Evolutionary conservation across 2,888 invertebrate species (phyloP).

Genomic region (Eristalis pertinax): DNA sequence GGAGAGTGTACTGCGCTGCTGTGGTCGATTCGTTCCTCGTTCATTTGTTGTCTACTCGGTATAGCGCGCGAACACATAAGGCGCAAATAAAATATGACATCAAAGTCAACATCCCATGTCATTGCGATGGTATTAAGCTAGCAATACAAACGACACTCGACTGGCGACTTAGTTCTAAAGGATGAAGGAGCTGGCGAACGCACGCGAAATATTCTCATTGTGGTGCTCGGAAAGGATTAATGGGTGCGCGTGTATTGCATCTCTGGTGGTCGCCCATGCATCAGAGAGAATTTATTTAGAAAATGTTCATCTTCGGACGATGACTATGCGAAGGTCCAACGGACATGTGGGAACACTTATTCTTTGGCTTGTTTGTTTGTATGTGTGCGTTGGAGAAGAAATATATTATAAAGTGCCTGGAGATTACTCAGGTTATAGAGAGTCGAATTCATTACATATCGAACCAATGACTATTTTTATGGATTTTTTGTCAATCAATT

Average conservation of each 20-base stretch:
- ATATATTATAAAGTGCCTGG: too few relatives aligned
- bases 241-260: conserved; percentile 67
- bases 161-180: conserved; percentile 9
- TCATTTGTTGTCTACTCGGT: conserved; percentile 14
- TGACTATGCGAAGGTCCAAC: not conserved
- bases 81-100: conserved; percentile 73
- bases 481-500: too few relatives aligned
- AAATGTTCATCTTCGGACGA: conserved; percentile 2
- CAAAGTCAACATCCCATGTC: conserved; percentile 73
- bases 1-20: conserved; percentile 48
- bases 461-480: too few relatives aligned
- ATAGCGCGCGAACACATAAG: conserved; percentile 30
- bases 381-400: too few relatives aligned
- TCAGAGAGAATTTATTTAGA: conserved; percentile 59
- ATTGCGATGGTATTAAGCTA: conserved; percentile 71
- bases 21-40: conserved; percentile 23
- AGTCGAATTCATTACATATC: too few relatives aligned
- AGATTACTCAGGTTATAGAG: too few relatives aligned
- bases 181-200: conserved; percentile 4
- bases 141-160: conserved; percentile 46
- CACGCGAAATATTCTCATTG: conserved; percentile 30
- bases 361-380: not conserved
- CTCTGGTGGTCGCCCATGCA: conserved; percentile 81
- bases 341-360: not conserved
- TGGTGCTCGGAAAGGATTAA: conserved; percentile 68